Conservation (phyloP, 2,888 invertebrate genomes). For the Cerceris rybyensis region DNA sequence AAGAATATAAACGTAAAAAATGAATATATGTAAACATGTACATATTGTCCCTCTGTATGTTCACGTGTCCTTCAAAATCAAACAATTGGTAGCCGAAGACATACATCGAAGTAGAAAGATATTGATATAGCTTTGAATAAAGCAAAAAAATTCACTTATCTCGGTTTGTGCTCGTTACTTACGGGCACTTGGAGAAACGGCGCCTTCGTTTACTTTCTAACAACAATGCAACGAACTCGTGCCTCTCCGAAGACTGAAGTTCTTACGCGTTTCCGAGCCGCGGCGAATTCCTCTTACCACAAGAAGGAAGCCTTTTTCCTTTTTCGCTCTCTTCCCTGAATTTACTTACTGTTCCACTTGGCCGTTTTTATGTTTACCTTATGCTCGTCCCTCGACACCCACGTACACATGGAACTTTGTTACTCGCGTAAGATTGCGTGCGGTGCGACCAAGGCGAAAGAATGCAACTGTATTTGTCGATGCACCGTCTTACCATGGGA, state of each 20-base stretch:
- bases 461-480: conserved; percentile 33
- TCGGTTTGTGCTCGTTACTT: neutral
- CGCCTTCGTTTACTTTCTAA: conserved; percentile 51
- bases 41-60: too few species aligned
- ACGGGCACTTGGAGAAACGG: conserved; percentile 10
- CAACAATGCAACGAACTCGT: conserved; percentile 33
- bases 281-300: conserved; percentile 28
- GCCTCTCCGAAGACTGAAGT: conserved; percentile 31
- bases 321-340: conserved; percentile 40
- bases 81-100: too few species aligned
- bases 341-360: conserved; percentile 57
- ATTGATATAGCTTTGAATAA: too few species aligned
- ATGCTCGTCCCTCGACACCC: conserved; percentile 37
- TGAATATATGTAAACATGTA: too few species aligned
- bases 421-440: conserved; percentile 31
- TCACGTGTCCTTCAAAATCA: too few species aligned
- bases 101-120: neutral
- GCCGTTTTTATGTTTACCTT: conserved; percentile 54
- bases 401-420: conserved; percentile 28
- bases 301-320: conserved; percentile 53
- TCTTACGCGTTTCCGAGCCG: conserved; percentile 18
- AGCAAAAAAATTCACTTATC: neutral
- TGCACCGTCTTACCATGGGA: conserved; percentile 19
- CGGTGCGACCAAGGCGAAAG: conserved; percentile 22
- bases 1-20: too few species aligned